phyloP scores from a whole-genome alignment of 2,888 invertebrate species.

The Xestia c-nigrum region DNA sequence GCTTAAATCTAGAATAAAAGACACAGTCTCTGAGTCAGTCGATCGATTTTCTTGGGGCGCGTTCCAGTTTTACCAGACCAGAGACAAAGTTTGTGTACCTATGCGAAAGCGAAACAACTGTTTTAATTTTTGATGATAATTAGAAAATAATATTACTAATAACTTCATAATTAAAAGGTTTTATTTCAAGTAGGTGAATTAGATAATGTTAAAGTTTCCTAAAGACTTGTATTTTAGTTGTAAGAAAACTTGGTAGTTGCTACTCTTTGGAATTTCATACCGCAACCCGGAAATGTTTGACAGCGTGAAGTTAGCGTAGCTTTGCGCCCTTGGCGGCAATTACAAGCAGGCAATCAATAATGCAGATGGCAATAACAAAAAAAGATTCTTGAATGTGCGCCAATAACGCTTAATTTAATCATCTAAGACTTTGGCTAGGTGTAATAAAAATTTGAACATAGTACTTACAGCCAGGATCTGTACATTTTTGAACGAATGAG shows the following conservation, averaged over 20 bases:
- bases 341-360: conserved; percentile 73
- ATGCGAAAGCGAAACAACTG: not conserved
- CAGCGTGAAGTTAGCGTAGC: conserved; percentile 56
- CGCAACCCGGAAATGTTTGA: conserved; percentile 39
- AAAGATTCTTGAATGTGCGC: conserved; percentile 32
- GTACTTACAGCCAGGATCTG: conserved; percentile 95
- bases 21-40: conserved; percentile 73
- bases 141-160: not conserved
- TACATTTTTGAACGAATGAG: conserved; percentile 94
- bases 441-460: not conserved
- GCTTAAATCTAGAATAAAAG: conserved; percentile 66
- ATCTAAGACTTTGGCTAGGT: conserved; percentile 8
- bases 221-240: not conserved
- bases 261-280: conserved; percentile 23
- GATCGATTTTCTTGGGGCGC: conserved; percentile 68
- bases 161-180: not conserved
- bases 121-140: not conserved
- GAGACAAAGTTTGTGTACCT: conserved; percentile 18
- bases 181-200: no score
- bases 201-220: not conserved
- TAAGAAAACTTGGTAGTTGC: not conserved
- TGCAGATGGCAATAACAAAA: conserved; percentile 50
- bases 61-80: conserved; percentile 58
- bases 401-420: conserved; percentile 64
- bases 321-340: conserved; percentile 71